Base-by-base conservation (phyloP, 2,888 invertebrate species). In the Hipparchia sbordonii region DNA sequence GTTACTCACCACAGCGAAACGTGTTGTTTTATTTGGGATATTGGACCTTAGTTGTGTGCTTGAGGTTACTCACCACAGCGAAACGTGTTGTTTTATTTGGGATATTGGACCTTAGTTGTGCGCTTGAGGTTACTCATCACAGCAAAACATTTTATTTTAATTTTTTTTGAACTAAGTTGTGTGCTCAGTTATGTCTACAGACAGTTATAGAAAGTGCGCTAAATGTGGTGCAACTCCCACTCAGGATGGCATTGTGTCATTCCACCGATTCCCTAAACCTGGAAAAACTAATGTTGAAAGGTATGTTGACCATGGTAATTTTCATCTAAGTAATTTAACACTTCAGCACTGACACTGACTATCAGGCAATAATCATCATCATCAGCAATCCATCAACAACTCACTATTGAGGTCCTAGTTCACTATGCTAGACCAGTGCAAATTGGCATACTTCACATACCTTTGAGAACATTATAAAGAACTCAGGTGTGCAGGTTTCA, bases 81-180 rank as follows among this genome's bases (percentile, higher is more conserved):
- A 56, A n/a, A 56, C 56, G 4, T 13, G 56, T 56, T 56, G 13
- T 56, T 56, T 56, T 56, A 13, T 9, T 56, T 13, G 1, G 56
- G n/a, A 56, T 56, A 56, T 56, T 56, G 56, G 56, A 57, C 56
- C 13, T 13, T 6, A 57, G 56, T 57, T 57, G 56, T 57, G 13
- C 13, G 56, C 6, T 57, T 57, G 56, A 13, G 56, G 5, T 8
- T 13, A 13, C 56, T 57, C 23, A 13, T 13, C 13, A 13, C 56
- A 13, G 7, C 56, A 13, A 6, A 13, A 57, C 13, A 13, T 57
- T 13, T 57, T 57, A 23, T 13, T 13, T 57, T 57, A 2, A 12
- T 12, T 52, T 2, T 39, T 39, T 39, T 52, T 52, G 52, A 4
- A 52, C 52, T 52, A 3, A 52, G 10, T 52, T 52, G 12, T 52